Evolutionary conservation across 2,888 invertebrate species (phyloP).

Genomic region (Meloe dianella): DNA sequence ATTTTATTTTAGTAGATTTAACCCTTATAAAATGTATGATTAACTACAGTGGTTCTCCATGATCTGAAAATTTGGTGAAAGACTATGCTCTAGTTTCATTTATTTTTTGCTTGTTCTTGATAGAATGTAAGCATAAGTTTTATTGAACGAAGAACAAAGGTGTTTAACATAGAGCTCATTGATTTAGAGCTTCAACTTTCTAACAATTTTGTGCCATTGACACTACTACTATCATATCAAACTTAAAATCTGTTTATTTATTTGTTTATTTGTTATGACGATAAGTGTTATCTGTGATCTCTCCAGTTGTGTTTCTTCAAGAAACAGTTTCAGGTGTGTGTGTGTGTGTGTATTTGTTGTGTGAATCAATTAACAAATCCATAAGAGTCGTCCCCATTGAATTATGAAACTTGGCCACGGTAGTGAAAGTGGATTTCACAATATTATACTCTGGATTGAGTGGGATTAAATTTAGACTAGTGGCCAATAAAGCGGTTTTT

Average conservation of each 20-base stretch:
- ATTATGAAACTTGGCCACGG: conserved; percentile 34
- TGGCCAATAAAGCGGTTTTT: no score
- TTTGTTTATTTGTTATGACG: no score
- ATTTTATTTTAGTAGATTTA: neutral
- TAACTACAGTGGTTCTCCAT: no score
- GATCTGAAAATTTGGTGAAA: neutral
- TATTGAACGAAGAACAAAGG: neutral
- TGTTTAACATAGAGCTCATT: neutral
- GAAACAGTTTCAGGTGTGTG: neutral
- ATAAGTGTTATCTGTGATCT: neutral
- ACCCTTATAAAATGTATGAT: no score
- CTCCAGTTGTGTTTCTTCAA: neutral
- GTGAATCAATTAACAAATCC: conserved; percentile 22
- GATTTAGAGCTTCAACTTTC: neutral
- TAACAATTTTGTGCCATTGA: neutral
- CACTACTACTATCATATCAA: no score
- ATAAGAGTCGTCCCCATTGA: conserved; percentile 30
- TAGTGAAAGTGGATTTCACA: conserved; percentile 36
- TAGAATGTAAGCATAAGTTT: neutral
- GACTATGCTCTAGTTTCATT: neutral
- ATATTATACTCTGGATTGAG: conserved; percentile 30
- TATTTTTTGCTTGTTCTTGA: no score
- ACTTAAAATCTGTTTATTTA: no score
- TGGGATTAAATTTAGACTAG: conserved; percentile 34
- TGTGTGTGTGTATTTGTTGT: neutral